These are phyloP conservation scores for Yponomeuta plumbellus DNA, from an alignment of 2,888 invertebrate species.

Conservation along the genomic window DNA sequence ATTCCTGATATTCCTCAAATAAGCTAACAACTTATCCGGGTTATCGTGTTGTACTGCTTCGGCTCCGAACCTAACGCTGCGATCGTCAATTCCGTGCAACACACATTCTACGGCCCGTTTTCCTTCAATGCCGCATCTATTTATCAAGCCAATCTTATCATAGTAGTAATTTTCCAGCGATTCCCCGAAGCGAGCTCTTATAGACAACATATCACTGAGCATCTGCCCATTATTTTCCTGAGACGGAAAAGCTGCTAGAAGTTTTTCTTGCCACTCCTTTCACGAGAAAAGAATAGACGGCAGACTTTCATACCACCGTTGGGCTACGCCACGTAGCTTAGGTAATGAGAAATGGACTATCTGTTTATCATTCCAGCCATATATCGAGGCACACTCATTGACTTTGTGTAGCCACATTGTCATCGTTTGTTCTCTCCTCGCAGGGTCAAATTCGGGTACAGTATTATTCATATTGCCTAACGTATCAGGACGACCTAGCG, in stretches of 20 bases:
- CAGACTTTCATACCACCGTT: constrained; percentile 19
- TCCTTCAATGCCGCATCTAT: neutral
- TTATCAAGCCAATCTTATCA: constrained; percentile 15
- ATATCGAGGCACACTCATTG: constrained; percentile 17
- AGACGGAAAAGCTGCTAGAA: constrained; percentile 14
- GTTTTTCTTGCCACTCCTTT: constrained; percentile 18
- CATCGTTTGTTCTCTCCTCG: constrained; percentile 18
- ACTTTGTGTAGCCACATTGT: constrained; percentile 19
- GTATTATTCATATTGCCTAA: constrained; percentile 16
- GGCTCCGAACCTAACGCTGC: constrained; percentile 20
- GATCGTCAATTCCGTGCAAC: constrained; percentile 19
- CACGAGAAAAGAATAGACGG: constrained; percentile 17
- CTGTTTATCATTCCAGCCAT: constrained; percentile 15
- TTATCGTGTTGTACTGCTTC: constrained; percentile 19
- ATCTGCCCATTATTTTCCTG: neutral
- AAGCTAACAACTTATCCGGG: constrained; percentile 19
- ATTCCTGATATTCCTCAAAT: constrained; percentile 13
- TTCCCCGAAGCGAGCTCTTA: constrained; percentile 1
- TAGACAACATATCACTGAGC: constrained; percentile 6
- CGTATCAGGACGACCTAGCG: neutral
- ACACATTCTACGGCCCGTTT: constrained; percentile 17
- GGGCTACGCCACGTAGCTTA: constrained; percentile 19
- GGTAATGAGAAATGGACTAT: constrained; percentile 14
- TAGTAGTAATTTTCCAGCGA: constrained; percentile 17
- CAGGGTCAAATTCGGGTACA: constrained; percentile 18